These are phyloP conservation scores for Malthinus flaveolus DNA, from an alignment of 2,888 invertebrate species.

Conservation along the genomic window DNA sequence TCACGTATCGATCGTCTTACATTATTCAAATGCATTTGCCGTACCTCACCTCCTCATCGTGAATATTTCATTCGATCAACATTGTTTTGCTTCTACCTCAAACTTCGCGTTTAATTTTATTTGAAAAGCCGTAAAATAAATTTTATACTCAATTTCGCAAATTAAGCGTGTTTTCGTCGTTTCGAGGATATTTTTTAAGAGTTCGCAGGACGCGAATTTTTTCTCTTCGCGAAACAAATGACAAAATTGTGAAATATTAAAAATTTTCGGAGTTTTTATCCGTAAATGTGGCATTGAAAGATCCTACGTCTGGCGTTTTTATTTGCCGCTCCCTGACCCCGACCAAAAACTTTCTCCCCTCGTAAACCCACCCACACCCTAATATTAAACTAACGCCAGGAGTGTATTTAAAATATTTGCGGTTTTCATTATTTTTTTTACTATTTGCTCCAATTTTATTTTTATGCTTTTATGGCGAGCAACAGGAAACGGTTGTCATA, in stretches of 20 bases:
- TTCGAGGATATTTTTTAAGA: too few relatives aligned
- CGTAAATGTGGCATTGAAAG: conserved; percentile 13
- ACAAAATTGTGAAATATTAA: background rate
- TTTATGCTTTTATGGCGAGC: background rate
- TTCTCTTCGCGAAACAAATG: background rate
- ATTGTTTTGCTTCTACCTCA: too few relatives aligned
- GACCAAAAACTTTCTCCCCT: conserved; percentile 24
- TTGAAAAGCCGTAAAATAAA: too few relatives aligned
- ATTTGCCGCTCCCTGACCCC: conserved; percentile 21
- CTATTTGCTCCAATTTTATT: background rate
- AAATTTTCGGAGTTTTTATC: conserved; percentile 1
- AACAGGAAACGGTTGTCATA: conserved; percentile 23
- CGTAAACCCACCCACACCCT: conserved; percentile 29
- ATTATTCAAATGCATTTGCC: too few relatives aligned
- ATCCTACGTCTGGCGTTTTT: conserved; percentile 22
- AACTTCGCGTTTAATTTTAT: too few relatives aligned
- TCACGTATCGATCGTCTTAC: too few relatives aligned
- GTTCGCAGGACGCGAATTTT: background rate
- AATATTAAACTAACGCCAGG: conserved; percentile 25
- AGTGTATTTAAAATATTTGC: conserved; percentile 18
- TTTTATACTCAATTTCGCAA: too few relatives aligned
- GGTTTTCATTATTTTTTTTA: background rate
- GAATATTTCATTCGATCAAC: too few relatives aligned
- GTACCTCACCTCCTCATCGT: too few relatives aligned
- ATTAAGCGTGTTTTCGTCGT: too few relatives aligned